Evolutionary conservation across 2,797 vertebrate species (phyloP).

Genomic region (Argyrosomus regius): DNA sequence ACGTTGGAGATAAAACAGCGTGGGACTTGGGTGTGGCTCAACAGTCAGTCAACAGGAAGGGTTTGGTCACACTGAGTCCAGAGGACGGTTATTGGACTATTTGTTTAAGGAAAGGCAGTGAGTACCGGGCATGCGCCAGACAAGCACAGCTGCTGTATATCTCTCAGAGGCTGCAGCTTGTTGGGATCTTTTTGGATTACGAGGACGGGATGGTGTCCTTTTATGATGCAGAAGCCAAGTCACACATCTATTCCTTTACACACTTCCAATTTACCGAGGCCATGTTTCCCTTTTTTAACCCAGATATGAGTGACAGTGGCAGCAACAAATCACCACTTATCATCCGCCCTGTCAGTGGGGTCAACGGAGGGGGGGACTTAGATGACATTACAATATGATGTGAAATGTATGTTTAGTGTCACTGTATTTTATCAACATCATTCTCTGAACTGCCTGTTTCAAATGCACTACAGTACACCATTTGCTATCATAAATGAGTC

Average conservation of each 20-base stretch:
- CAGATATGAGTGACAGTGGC: constrained; percentile 71
- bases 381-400: constrained; percentile 75
- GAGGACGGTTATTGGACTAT: constrained; percentile 80
- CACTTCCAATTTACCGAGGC: constrained; percentile 66
- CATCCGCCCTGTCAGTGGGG: constrained; percentile 55
- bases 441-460: not conserved
- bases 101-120: constrained; percentile 74
- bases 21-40: constrained; percentile 89
- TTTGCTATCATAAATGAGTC: not conserved
- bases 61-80: constrained; percentile 79
- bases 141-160: constrained; percentile 72
- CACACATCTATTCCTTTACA: constrained; percentile 81
- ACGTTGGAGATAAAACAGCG: constrained; percentile 81
- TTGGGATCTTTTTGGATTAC: constrained; percentile 81
- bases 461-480: not conserved
- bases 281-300: constrained; percentile 82
- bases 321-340: constrained; percentile 76
- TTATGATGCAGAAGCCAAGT: constrained; percentile 66
- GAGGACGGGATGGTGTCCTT: constrained; percentile 80
- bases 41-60: constrained; percentile 79
- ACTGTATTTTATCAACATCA: not conserved
- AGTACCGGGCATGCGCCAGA: constrained; percentile 79
- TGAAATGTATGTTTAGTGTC: not conserved
- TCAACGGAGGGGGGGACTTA: constrained; percentile 32
- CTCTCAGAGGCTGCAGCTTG: constrained; percentile 50